Evolutionary conservation across 2,797 vertebrate genomes (phyloP), one percentile per base, ranked within the genome.

Genomic region (Cercopithecus petaurista): DNA sequence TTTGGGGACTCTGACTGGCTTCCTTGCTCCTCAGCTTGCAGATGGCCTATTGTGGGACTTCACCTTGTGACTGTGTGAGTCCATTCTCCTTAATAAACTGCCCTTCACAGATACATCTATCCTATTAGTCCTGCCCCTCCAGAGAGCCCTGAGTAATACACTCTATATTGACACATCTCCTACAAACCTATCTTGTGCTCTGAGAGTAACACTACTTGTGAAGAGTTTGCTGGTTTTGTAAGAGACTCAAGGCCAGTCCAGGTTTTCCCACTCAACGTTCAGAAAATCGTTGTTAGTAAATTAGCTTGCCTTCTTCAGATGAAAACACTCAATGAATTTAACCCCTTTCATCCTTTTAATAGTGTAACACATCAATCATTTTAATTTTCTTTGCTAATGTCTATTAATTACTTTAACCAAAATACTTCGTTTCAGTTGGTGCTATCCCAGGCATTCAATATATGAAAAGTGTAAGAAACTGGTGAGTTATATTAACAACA

Each of bases 201-300:
- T 88, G 59, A 95, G 30, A 77, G 41, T 26, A 39, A 50, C 36
- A 46, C 57, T 95, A 14, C 84, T 72, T 48, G 88, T n/a, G 12
- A 89, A 79, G 30, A 88, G 30, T 76, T 43, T n/a, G 7, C 77
- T 89, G 30, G 28, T 86, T 93, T 87, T 72, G 14, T 75, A 41
- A 96, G 59, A 88, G 61, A n/a, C 88, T 86, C 84, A 48, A 86
- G 85, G 72, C 13, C 24, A 72, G 12, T 88, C 48, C 14, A 50
- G 55, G 3, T 67, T 96, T 95, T 83, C 26, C 39, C n/a, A 80
- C 50, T 83, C 7, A 36, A 33, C 28, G 17, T 96, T 95, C 50
- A 52, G 36, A 95, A 95, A 93, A 91, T 39, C 76, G 1, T 95
- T 93, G 67, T 57, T 82, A 97, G 81, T 59, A 77, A 90, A 90